Evolutionary conservation across 2,888 invertebrate species (phyloP), one percentile per base, ranked within the genome.

Genomic region (Melinaea marsaeus): DNA sequence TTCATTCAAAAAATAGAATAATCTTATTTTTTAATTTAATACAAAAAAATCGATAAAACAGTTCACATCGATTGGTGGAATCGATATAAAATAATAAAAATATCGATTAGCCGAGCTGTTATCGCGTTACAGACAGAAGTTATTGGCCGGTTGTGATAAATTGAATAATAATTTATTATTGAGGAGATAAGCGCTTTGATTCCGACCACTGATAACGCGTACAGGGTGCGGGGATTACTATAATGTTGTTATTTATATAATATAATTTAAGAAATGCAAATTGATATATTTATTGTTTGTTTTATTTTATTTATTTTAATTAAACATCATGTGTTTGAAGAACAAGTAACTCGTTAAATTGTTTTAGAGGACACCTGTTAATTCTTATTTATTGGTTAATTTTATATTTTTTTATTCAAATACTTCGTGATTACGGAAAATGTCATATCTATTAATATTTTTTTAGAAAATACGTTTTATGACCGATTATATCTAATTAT

Each of bases 91-190:
- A 46, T 46, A 64, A 56, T 37, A 45, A 13, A 62, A 62, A 63
- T 37, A 62, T 60, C 56, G 59, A 62, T 64, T 58, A 61, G 46
- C 35, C 33, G 48, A 63, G 69, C 73, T 74, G 80, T 83, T 88
- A 87, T 87, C 85, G 74, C 71, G 68, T 72, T 71, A 86, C 83
- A 75, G 78, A 80, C 85, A 84, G 87, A 80, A 88, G 88, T 89
- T 88, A 88, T 88, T 85, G 81, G 83, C 77, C 76, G 74, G 73
- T 75, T 73, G 78, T 88, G 87, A 90, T 90, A 88, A 87, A 90
- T 89, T 87, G 88, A 86, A 86, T 87, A 87, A 86, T 87, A 88
- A 90, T 90, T 89, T 89, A 89, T 88, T 85, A 77, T 72, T 74
- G 74, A 71, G 75, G 70, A 84, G 88, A 89, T 88, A 88, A 86